Evolutionary conservation across 2,113 vertebrate genomes (phyloP), one percentile per base, ranked within the genome.

Genomic region (Ramphastos sulfuratus): DNA sequence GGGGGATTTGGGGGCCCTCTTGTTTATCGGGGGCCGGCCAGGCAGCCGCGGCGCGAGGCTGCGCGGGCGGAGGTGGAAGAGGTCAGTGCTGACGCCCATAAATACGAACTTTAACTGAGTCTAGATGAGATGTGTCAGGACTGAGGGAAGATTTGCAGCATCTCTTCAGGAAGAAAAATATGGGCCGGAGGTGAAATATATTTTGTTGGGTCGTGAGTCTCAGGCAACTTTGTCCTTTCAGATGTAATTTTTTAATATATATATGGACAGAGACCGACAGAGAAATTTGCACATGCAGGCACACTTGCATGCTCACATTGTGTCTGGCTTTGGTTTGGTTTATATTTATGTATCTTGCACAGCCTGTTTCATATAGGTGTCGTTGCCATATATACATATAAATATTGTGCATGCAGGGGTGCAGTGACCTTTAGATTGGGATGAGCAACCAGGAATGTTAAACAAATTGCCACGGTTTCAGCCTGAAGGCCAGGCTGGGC

Each of bases 81-180:
- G 97, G 97, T 98, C 97, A 94, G 83, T 77, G 83, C 93, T 90
- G 94, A 85, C 87, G 89, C 95, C 97, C 94, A 95, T 98, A 98
- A 98, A 98, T 97, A 97, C 95, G 67, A 81, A 73, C 86, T 95
- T 94, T 96, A 97, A 96, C 95, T 96, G 97, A 96, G 95, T 78
- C 88, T 69, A 96, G 95, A 96, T 97, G 97, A 97, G 95, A 96
- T 95, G 97, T 96, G 95, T 97, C 97, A 96, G 87, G 94, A 79
- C 92, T 92, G 83, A 77, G 93, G 80, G 87, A 95, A 94, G 65
- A 97, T 95, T 85, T 91, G 94, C 96, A 55, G 93, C 96, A 58
- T 65, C 96, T 94, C 85, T 93, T 95, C 93, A 86, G 95, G 81
- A 96, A 90, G 94, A 94, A 96, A 94, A 94, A 94, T 95, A 95